These are phyloP conservation scores for Hydropotes inermis DNA, from an alignment of 2,113 vertebrate genomes.

Conservation along the genomic window DNA sequence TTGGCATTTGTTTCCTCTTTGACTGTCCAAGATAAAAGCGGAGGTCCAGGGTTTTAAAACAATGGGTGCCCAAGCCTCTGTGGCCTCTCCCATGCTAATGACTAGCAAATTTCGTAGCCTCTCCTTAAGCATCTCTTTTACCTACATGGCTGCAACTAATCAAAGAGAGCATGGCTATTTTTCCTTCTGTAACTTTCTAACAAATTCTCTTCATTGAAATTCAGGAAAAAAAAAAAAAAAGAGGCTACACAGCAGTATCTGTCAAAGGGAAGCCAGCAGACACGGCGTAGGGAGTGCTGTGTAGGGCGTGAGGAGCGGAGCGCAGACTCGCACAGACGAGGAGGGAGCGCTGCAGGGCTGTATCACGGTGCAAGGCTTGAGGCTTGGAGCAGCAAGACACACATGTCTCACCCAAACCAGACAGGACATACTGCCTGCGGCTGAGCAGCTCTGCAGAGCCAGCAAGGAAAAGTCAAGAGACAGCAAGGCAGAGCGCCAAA, in stretches of 20 bases:
- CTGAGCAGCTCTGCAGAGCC: background rate
- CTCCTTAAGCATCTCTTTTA: background rate
- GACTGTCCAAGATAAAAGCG: background rate
- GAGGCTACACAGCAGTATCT: too few relatives aligned
- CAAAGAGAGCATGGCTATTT: background rate
- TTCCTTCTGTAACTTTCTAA: background rate
- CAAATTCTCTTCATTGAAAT: background rate
- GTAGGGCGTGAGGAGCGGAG: background rate
- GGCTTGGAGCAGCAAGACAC: background rate
- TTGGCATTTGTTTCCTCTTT: background rate
- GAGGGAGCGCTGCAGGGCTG: background rate
- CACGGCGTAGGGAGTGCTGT: background rate
- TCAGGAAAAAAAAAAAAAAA: background rate
- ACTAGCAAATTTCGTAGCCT: background rate
- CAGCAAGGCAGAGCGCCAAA: background rate
- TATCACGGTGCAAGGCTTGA: accelerated
- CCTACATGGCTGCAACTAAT: background rate
- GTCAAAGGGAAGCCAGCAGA: too few relatives aligned
- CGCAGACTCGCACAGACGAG: accelerated
- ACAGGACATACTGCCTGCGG: background rate
- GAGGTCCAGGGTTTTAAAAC: background rate
- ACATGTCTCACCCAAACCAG: background rate
- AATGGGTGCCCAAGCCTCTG: background rate
- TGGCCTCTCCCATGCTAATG: background rate
- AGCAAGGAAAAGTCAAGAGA: background rate